Conservation (phyloP, 2,113 vertebrate genomes). For the Xyrauchen texanus region DNA sequence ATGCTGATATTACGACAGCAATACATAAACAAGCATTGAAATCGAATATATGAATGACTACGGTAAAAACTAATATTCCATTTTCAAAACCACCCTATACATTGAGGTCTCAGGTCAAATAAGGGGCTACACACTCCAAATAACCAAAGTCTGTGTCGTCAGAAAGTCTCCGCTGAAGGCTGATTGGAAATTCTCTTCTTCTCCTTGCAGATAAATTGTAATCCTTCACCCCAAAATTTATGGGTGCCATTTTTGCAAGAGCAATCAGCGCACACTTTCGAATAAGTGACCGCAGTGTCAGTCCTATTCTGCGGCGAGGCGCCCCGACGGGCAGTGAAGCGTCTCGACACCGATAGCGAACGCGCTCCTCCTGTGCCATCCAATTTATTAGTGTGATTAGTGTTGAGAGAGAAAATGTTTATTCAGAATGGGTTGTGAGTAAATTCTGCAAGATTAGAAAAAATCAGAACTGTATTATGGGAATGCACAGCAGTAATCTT, state of each 20-base stretch:
- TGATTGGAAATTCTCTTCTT: conserved; percentile 38
- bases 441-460: conserved; percentile 64
- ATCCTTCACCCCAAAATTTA: conserved; percentile 44
- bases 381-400: conserved; percentile 76
- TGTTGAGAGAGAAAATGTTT: conserved; percentile 67
- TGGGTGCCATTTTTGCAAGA: conserved; percentile 38
- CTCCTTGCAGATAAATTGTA: conserved; percentile 39
- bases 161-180: conserved; percentile 24
- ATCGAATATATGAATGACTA: not conserved
- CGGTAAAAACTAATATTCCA: not conserved
- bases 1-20: not conserved
- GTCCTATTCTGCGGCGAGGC: conserved; percentile 50
- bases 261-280: conserved; percentile 61
- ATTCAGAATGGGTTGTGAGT: conserved; percentile 72
- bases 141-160: not conserved
- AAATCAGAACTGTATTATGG: conserved; percentile 65
- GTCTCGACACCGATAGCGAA: conserved; percentile 41
- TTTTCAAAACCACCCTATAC: not conserved
- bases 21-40: not conserved
- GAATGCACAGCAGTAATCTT: conserved; percentile 39
- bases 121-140: not conserved
- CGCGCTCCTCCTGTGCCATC: not conserved
- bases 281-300: conserved; percentile 66
- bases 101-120: too few relatives aligned
- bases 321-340: conserved; percentile 37